phyloP scores from a whole-genome alignment of 2,113 vertebrate species.

The Hemiprocne comata region DNA sequence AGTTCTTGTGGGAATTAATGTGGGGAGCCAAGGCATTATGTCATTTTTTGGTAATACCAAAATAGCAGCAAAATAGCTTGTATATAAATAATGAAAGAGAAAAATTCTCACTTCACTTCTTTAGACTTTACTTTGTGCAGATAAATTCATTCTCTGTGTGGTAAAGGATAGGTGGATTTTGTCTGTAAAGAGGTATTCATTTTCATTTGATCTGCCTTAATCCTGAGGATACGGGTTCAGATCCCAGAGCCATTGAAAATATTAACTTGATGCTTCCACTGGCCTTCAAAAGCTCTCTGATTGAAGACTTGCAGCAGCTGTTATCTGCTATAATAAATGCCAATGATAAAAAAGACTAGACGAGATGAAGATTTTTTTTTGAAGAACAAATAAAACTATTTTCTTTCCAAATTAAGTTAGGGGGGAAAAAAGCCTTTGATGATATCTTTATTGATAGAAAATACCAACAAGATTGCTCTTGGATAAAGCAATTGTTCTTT shows the following conservation, averaged over 20 bases:
- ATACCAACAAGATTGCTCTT: background rate
- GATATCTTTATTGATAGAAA: background rate
- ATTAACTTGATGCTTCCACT: conserved; percentile 38
- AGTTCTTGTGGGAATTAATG: background rate
- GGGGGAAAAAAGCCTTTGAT: background rate
- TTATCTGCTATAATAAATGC: conserved; percentile 42
- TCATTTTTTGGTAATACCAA: background rate
- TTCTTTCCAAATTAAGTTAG: background rate
- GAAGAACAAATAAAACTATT: background rate
- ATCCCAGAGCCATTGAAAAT: conserved; percentile 38
- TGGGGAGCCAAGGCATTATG: background rate
- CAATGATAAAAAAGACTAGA: background rate
- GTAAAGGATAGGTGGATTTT: conserved; percentile 10
- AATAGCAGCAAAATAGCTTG: background rate
- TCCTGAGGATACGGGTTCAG: conserved; percentile 45
- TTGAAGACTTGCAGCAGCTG: conserved; percentile 47
- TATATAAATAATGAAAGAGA: background rate
- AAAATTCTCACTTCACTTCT: background rate
- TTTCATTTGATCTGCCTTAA: conserved; percentile 67
- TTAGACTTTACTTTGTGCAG: background rate
- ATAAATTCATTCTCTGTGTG: background rate
- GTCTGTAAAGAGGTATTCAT: conserved; percentile 8
- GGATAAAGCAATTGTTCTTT: background rate
- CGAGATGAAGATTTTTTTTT: background rate
- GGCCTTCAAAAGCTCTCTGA: conserved; percentile 19